These are phyloP conservation scores for Rhogogaster chlorosoma DNA, from an alignment of 2,888 invertebrate genomes.

Conservation along the genomic window DNA sequence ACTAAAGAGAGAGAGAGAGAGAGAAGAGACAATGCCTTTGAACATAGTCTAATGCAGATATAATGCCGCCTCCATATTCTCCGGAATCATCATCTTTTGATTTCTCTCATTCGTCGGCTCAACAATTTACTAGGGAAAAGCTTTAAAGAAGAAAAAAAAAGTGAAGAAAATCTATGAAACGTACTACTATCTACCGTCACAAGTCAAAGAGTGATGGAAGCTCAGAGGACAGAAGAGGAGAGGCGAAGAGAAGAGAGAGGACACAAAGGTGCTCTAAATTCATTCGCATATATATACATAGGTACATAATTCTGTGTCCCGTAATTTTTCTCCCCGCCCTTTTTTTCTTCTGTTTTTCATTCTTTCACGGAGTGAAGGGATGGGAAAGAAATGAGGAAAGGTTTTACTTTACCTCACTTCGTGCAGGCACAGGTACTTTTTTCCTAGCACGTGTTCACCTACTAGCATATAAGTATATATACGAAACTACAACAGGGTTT, in stretches of 20 bases:
- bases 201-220: background rate
- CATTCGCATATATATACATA: background rate
- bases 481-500: background rate
- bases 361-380: background rate
- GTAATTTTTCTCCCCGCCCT: background rate
- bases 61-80: background rate
- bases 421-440: background rate
- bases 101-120: background rate
- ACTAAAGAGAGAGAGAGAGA: background rate
- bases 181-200: background rate
- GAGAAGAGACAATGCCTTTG: background rate
- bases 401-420: background rate
- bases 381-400: background rate
- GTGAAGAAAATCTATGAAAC: background rate
- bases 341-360: background rate
- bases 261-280: slow-evolving; percentile 8
- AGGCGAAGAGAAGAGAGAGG: background rate
- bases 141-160: background rate
- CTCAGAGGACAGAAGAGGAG: background rate
- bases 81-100: background rate
- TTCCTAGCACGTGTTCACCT: background rate
- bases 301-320: background rate
- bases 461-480: background rate
- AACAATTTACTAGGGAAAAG: background rate
- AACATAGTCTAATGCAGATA: background rate